Evolutionary conservation across 1,140 invertebrate genomes (phyloP), one percentile per base, ranked within the genome.

Genomic region (Ceratoteleas bidentatus): DNA sequence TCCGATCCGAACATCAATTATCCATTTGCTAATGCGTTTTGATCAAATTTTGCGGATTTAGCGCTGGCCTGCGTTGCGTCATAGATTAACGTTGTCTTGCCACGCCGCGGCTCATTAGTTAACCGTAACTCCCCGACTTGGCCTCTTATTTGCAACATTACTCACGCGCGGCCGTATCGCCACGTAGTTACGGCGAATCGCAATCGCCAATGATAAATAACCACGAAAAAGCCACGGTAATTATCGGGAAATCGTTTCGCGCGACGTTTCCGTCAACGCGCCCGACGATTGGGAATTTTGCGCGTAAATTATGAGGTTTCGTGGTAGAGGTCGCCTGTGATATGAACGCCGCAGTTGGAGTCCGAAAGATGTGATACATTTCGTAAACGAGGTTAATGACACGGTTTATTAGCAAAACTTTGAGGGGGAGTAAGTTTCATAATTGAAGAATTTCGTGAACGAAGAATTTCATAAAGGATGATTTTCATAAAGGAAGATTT

Each of bases 1-100:
- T 57, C 16, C 74, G 72, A 73, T 60, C 5, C 24, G 43, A 74
- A 57, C 82, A 81, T 89, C 85, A 88, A 88, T 88, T 88, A 86
- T 84, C 74, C 85, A 74, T 85, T 87, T 88, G 85, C 87, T 90
- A 89, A 88, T 88, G 88, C 85, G 86, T 88, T 89, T 89, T 89
- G 87, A 90, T 89, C 70, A 80, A 60, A 88, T 87, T 89, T 88
- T 85, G 84, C 60, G 73, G 58, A 72, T 72, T 66, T 52, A 81
- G 52, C 79, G 81, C 84, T 81, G 68, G 78, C 58, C 49, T 34
- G 53, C 38, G 54, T 78, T 75, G 80, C 87, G 61, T 81, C 85
- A 85, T 86, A 85, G 84, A 88, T 89, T 89, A 89, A 87, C 83
- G 78, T 78, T 83, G 84, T 73, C 83, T 84, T 86, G 85, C 82